phyloP scores from a whole-genome alignment of 2,113 vertebrate species.

The Campylorhamphus procurvoides region DNA sequence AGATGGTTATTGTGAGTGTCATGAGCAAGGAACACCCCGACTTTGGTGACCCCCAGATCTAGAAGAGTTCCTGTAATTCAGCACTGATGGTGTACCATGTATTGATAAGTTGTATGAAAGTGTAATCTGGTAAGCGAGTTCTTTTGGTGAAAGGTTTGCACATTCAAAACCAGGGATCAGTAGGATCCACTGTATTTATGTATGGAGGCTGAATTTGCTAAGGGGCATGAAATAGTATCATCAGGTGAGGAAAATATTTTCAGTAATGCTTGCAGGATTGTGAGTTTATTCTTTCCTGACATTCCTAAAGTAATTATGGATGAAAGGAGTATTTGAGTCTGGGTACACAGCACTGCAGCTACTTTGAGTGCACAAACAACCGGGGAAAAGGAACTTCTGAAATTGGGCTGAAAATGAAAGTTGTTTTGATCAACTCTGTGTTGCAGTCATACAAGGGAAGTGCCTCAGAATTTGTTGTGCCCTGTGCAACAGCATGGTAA shows the following conservation, averaged over 20 bases:
- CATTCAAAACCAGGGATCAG: neutral
- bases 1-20: neutral
- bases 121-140: neutral
- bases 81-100: neutral
- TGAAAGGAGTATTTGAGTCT: neutral
- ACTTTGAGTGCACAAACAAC: neutral
- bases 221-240: neutral
- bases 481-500: neutral
- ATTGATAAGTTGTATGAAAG: neutral
- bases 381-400: neutral
- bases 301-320: neutral
- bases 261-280: neutral
- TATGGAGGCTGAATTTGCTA: neutral
- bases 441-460: neutral
- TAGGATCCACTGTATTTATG: neutral
- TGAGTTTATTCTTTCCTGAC: neutral
- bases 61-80: neutral
- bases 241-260: neutral
- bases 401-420: neutral
- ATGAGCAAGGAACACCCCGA: neutral
- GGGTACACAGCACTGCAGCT: neutral
- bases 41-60: neutral
- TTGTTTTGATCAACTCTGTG: neutral
- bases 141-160: neutral
- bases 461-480: neutral